Conservation (phyloP, 2,797 vertebrate species). For the Gephyroberyx darwinii region DNA sequence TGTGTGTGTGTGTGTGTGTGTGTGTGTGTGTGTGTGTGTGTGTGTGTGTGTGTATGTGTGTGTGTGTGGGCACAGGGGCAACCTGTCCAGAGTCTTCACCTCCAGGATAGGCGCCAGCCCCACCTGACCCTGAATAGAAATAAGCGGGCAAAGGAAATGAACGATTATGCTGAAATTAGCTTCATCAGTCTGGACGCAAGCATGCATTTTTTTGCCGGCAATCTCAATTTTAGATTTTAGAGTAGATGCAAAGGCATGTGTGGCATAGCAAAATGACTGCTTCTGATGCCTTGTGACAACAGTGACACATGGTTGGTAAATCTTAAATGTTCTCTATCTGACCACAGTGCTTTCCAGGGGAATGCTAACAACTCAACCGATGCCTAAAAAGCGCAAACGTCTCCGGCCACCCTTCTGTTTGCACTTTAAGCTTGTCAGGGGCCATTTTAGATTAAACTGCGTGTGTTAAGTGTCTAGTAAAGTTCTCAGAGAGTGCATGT, state of each 20-base stretch:
- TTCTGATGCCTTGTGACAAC: slow-evolving; percentile 7
- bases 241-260: background rate
- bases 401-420: slow-evolving; percentile 14
- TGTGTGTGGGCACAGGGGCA: no score
- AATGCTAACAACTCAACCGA: background rate
- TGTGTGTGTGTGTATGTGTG: no score
- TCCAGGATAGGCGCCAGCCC: no score
- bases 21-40: no score
- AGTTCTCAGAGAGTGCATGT: slow-evolving; percentile 31
- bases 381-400: slow-evolving; percentile 34
- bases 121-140: no score
- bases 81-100: no score
- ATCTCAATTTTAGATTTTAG: background rate
- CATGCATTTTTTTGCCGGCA: background rate
- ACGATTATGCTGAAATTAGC: no score
- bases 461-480: background rate
- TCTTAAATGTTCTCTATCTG: slow-evolving; percentile 29
- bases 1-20: no score
- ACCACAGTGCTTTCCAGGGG: slow-evolving; percentile 42
- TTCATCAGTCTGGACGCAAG: no score
- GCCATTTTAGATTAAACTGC: slow-evolving; percentile 30
- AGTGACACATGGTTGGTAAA: background rate
- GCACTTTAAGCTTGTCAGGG: slow-evolving; percentile 15
- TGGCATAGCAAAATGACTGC: background rate
- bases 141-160: no score